Evolutionary conservation across 1,140 invertebrate genomes (phyloP).

Genomic region (Eulimnadia texana): DNA sequence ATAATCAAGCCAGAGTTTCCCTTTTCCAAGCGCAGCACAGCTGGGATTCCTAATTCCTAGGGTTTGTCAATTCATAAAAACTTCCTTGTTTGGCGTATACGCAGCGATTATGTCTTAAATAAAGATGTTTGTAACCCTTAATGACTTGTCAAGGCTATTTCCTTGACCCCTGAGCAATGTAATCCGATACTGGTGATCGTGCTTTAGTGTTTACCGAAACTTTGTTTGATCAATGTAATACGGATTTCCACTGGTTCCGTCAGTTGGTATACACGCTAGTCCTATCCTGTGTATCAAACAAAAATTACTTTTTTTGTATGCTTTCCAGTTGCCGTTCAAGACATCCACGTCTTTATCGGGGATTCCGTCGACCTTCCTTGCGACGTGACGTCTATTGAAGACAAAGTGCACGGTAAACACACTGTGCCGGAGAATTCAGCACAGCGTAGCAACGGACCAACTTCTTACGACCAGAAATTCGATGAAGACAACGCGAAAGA

Average conservation of each 20-base stretch:
- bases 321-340: constrained; percentile 44
- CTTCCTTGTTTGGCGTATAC: too few species aligned
- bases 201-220: too few species aligned
- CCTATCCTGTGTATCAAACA: background rate
- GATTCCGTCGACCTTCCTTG: constrained; percentile 66
- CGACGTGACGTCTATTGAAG: constrained; percentile 43
- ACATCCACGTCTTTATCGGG: constrained; percentile 66
- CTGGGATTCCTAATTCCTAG: too few species aligned
- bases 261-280: background rate
- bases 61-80: too few species aligned
- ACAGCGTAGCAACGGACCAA: background rate
- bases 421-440: background rate
- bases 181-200: too few species aligned
- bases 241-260: background rate
- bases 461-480: background rate
- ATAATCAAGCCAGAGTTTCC: too few species aligned
- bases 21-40: too few species aligned
- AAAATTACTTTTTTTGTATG: constrained; percentile 24
- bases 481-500: background rate
- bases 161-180: too few species aligned
- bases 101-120: too few species aligned
- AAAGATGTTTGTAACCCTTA: too few species aligned
- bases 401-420: background rate
- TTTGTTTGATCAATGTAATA: background rate
- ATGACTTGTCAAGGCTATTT: too few species aligned